phyloP scores from a whole-genome alignment of 2,888 invertebrate species.

The Limnephilus auricula region DNA sequence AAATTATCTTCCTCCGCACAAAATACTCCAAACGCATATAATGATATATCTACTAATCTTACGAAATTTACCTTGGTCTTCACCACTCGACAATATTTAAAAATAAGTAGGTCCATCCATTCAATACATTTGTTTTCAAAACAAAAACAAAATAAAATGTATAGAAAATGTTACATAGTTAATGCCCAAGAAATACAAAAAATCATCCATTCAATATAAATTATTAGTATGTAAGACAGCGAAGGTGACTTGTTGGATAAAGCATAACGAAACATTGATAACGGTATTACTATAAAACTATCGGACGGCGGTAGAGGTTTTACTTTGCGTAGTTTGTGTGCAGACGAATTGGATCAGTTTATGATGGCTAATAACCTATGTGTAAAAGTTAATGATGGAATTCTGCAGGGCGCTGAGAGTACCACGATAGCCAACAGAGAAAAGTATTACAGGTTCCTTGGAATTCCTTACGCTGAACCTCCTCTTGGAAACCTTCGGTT shows the following conservation, averaged over 20 bases:
- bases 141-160: too few relatives aligned
- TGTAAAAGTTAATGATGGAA: not conserved
- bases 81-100: not conserved
- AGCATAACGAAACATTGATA: not conserved
- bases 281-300: not conserved
- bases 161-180: too few relatives aligned
- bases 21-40: not conserved
- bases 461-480: slow-evolving; percentile 72
- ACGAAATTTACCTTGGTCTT: not conserved
- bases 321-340: not conserved
- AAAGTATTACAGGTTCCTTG: slow-evolving; percentile 73
- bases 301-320: not conserved
- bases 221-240: not conserved
- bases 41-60: not conserved
- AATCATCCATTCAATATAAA: not conserved
- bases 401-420: not conserved
- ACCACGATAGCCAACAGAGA: slow-evolving; percentile 65
- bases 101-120: not conserved
- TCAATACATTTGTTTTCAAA: too few relatives aligned
- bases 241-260: not conserved
- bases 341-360: not conserved
- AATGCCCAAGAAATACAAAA: too few relatives aligned
- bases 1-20: not conserved
- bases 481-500: slow-evolving; percentile 71
- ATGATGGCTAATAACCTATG: not conserved